phyloP scores from a whole-genome alignment of 2,797 vertebrate species.

The Pseudochirops cupreus region DNA sequence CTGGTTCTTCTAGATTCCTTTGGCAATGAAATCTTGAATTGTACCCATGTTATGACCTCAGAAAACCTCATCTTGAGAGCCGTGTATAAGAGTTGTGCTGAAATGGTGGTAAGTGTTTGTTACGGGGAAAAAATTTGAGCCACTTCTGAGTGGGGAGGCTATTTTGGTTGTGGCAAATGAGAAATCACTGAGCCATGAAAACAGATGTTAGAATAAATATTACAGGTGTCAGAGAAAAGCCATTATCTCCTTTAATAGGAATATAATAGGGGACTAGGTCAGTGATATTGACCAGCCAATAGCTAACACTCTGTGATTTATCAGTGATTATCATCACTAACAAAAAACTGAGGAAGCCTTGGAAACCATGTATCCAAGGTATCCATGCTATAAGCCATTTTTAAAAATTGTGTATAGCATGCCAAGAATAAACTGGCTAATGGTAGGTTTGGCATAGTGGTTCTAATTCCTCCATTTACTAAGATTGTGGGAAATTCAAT shows the following conservation, averaged over 20 bases:
- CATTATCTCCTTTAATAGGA: neutral
- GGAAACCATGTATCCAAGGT: neutral
- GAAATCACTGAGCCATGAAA: neutral
- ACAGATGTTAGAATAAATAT: slow-evolving; percentile 49
- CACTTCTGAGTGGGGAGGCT: neutral
- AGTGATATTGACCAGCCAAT: neutral
- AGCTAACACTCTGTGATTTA: neutral
- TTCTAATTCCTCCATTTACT: neutral
- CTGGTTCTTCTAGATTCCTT: slow-evolving; percentile 70
- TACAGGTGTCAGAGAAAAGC: neutral
- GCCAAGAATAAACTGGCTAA: neutral
- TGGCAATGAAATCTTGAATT: slow-evolving; percentile 68
- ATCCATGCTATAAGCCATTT: neutral
- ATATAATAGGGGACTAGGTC: neutral
- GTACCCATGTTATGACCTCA: slow-evolving; percentile 72
- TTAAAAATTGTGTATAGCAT: neutral
- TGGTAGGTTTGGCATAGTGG: neutral
- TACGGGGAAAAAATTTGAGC: slow-evolving; percentile 14
- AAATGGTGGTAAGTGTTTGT: slow-evolving; percentile 75
- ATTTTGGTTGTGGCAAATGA: slow-evolving; percentile 27
- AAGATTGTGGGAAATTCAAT: neutral
- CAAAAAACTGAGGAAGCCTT: neutral
- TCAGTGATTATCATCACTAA: neutral
- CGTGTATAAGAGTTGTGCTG: slow-evolving; percentile 77
- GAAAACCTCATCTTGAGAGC: slow-evolving; percentile 72